Percentiles rank a stretch among this genome's conserved stretches.
phyloP scores from a whole-genome alignment of 2,888 invertebrate species.

The Linnaemya vulpina region DNA sequence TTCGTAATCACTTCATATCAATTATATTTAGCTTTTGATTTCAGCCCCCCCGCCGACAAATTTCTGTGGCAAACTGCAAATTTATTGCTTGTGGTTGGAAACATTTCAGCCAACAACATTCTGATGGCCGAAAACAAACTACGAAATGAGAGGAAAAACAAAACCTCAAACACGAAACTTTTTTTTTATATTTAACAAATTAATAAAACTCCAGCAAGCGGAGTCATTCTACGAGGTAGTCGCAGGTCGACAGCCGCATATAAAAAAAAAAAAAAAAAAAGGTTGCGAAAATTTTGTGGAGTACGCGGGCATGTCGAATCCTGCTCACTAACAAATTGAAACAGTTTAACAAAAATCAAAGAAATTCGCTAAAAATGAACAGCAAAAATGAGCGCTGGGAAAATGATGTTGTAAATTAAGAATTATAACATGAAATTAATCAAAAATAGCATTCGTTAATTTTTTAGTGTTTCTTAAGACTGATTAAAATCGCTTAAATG shows the following conservation, averaged over 20 bases:
- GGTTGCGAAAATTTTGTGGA: no score
- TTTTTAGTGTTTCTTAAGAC: no score
- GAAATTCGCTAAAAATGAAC: no score
- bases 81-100: conserved; percentile 60
- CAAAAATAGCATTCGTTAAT: no score
- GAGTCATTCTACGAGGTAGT: neutral
- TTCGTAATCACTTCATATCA: conserved; percentile 33
- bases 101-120: conserved; percentile 16
- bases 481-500: no score
- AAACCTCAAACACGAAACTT: conserved; percentile 47
- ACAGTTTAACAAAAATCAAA: no score
- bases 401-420: neutral
- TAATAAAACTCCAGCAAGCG: neutral
- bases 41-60: neutral
- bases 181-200: conserved; percentile 30
- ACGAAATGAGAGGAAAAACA: conserved; percentile 10
- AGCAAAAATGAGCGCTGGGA: no score
- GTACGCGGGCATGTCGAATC: no score
- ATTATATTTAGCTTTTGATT: conserved; percentile 11
- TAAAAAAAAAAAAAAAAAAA: no score
- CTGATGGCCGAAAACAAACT: neutral
- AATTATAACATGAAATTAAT: neutral
- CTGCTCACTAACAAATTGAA: no score
- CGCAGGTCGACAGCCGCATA: no score
- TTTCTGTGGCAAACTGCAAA: conserved; percentile 27